phyloP scores from a whole-genome alignment of 2,888 invertebrate genomes.

The Meandrusa payeni region DNA sequence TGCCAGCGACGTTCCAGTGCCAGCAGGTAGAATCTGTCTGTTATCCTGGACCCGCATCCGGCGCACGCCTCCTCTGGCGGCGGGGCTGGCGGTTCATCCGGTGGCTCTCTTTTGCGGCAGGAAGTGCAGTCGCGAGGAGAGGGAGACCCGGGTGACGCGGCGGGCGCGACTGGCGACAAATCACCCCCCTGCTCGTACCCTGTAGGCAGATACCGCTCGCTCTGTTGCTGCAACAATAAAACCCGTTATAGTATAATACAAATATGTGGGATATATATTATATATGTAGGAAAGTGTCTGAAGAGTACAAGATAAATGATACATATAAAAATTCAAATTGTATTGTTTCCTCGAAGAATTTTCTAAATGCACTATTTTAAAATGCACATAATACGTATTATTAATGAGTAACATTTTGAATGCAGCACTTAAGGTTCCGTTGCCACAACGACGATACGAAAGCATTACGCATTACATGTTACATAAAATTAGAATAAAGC shows the following conservation, averaged over 20 bases:
- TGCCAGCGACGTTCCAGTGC: slow-evolving; percentile 97
- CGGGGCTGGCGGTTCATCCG: slow-evolving; percentile 66
- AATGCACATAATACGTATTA: no score
- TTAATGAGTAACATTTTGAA: no score
- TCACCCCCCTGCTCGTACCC: slow-evolving; percentile 87
- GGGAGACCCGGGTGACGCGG: slow-evolving; percentile 82
- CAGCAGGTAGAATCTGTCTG: slow-evolving; percentile 94
- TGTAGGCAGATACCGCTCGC: slow-evolving; percentile 84
- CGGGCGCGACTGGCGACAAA: slow-evolving; percentile 87
- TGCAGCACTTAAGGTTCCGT: slow-evolving; percentile 2
- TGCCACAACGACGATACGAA: not conserved
- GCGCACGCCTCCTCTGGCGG: slow-evolving; percentile 86
- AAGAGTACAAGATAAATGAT: no score
- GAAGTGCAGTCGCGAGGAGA: slow-evolving; percentile 82
- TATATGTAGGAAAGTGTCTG: no score
- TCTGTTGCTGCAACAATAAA: slow-evolving; percentile 81
- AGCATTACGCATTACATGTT: slow-evolving; percentile 3
- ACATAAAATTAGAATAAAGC: slow-evolving; percentile 5
- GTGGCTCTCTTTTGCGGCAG: slow-evolving; percentile 80
- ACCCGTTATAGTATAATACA: not conserved
- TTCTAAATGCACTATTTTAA: no score
- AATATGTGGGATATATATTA: no score
- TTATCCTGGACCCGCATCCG: slow-evolving; percentile 92
- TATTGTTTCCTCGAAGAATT: no score
- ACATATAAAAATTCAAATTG: no score